Base-by-base conservation (phyloP, 2,888 invertebrate species). In the Campoplex capitator region DNA sequence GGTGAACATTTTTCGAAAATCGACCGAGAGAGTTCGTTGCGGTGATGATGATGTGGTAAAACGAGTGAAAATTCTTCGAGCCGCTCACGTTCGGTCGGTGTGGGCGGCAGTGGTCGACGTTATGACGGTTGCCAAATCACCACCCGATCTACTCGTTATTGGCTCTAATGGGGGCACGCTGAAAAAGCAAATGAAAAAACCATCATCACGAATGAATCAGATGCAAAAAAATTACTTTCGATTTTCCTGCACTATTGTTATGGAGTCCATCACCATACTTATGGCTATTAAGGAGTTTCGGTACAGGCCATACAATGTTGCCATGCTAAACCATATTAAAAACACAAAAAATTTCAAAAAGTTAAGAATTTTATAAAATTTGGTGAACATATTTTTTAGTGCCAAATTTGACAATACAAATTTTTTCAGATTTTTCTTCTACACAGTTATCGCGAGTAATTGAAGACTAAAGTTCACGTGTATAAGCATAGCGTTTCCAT, bases 161-260 rank as follows among this genome's bases (percentile, higher is more conserved):
- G 95, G 95, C 92, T 96, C 96, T 92, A 96, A 93, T 87, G 96
- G 95, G 90, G 96, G 95, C 76, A 96, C 95, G 90, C 96, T 96
- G 92, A 76, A 95, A 94, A 28, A 32, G 16, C 16, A 16, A 89
- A 78, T 77, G 71, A 56, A 71, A 62, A 38, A 51, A 70, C n/a
- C 18, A 56, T 67, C 35, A 35, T 51, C 32, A 65, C 23, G 3
- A 62, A 51, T 18, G 54, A n/a, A 18, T 8, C 68, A 9, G 11
- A 0, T 6, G 45, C 2, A 13, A 45, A 6, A 23, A 38, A 8
- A 28, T 18, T 1, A 54, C 18, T 16, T 16, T 56, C 3, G 35
- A 45, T 35, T 77, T 2, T 38, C n/a, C 32, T 42, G 0, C 16
- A 1, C 9, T 3, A 38, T 32, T 38, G 13, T 42, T 3, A 56